Percentiles rank a stretch among this genome's conserved stretches.
Conservation (phyloP, 2,888 invertebrate genomes). For the Stegana nigrithorax region DNA sequence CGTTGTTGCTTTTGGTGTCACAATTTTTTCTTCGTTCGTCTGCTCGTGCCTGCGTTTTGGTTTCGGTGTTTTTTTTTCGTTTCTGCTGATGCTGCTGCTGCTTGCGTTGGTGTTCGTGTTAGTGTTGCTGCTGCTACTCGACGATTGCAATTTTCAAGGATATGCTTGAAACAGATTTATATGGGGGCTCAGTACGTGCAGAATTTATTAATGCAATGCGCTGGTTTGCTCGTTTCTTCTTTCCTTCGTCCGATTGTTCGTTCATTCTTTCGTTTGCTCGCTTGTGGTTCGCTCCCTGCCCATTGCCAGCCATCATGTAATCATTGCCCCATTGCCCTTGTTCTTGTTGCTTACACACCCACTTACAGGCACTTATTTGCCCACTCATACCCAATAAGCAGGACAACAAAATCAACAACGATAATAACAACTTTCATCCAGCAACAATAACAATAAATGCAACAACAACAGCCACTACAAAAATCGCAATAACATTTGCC, state of each 20-base stretch:
- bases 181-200: constrained; percentile 52
- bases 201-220: constrained; percentile 51
- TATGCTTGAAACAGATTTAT: constrained; percentile 57
- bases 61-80: constrained; percentile 18
- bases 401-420: too few relatives aligned
- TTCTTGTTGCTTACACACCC: background rate
- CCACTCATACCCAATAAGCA: background rate
- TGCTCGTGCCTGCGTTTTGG: background rate
- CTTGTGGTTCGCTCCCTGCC: background rate
- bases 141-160: constrained; percentile 64
- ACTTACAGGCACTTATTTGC: constrained; percentile 1
- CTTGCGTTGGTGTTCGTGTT: constrained; percentile 28
- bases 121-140: constrained; percentile 37
- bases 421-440: background rate
- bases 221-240: constrained; percentile 26
- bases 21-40: constrained; percentile 3
- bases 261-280: constrained; percentile 11
- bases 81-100: constrained; percentile 24
- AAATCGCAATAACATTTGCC: constrained; percentile 12
- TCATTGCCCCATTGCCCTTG: constrained; percentile 14
- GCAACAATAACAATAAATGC: constrained; percentile 29
- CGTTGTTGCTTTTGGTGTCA: background rate
- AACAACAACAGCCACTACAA: background rate
- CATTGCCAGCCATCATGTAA: too few relatives aligned
- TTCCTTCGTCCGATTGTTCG: too few relatives aligned